Conservation (phyloP, 2,113 vertebrate genomes). For the Vulpes ferrilata region DNA sequence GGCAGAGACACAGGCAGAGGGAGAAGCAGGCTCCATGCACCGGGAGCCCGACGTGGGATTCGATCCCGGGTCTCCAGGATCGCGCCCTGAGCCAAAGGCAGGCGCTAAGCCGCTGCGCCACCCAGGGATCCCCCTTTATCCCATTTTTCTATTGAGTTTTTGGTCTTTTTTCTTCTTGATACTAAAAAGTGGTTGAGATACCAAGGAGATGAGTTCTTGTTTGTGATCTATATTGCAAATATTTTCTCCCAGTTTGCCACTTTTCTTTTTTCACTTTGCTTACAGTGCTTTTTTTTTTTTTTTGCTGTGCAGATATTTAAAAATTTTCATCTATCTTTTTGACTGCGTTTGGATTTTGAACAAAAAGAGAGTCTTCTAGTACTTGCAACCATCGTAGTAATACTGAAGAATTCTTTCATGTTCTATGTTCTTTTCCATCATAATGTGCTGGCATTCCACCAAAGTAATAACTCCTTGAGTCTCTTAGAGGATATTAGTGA, state of each 20-base stretch:
- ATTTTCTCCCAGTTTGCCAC: background rate
- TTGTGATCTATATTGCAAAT: slow-evolving; percentile 12
- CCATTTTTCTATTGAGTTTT: background rate
- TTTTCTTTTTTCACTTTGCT: slow-evolving; percentile 28
- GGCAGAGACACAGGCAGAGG: too few species aligned
- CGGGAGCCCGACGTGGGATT: too few species aligned
- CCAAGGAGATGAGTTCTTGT: background rate
- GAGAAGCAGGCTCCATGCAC: too few species aligned
- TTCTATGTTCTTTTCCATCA: slow-evolving; percentile 25
- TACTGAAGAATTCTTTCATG: slow-evolving; percentile 39
- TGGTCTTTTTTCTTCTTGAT: background rate
- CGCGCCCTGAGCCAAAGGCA: too few species aligned
- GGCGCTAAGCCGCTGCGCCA: too few species aligned
- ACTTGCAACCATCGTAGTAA: background rate
- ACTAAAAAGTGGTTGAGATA: background rate
- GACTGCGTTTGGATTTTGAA: background rate
- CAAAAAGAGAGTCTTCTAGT: background rate
- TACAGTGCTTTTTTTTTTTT: background rate
- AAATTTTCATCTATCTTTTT: background rate
- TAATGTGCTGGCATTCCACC: background rate
- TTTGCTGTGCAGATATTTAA: background rate
- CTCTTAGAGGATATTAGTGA: background rate
- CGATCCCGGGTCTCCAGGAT: too few species aligned
- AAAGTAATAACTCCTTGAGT: slow-evolving; percentile 4
- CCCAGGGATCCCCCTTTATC: background rate